Conservation (phyloP, 2,888 invertebrate species). For the Asteroscopus sphinx region DNA sequence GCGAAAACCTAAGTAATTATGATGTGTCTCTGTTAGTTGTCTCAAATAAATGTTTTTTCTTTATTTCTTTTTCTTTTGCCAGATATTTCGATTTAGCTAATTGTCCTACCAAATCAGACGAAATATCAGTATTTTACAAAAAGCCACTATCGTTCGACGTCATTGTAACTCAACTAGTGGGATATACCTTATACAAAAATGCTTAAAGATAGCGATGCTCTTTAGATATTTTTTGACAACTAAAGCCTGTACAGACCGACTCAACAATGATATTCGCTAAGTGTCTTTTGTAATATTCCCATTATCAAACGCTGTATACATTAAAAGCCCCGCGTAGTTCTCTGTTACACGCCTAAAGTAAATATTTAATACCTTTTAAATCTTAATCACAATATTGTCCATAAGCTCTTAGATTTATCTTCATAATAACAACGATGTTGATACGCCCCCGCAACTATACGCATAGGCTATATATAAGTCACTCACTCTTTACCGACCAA, state of each 20-base stretch:
- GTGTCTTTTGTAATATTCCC: too few species aligned
- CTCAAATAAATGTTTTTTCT: too few species aligned
- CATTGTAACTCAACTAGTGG: too few species aligned
- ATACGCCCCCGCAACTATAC: conserved; percentile 44
- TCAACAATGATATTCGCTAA: too few species aligned
- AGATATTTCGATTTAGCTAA: background rate
- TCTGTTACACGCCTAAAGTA: background rate
- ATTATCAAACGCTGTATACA: background rate
- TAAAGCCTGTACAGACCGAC: too few species aligned
- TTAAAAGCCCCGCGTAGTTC: background rate
- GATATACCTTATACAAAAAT: too few species aligned
- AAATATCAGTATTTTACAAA: background rate
- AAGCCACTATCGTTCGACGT: too few species aligned
- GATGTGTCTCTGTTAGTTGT: too few species aligned
- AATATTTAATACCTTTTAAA: conserved; percentile 8
- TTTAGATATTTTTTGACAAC: too few species aligned
- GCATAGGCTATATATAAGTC: conserved; percentile 47
- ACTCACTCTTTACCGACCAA: conserved; percentile 46
- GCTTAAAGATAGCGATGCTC: too few species aligned
- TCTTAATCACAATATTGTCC: conserved; percentile 15
- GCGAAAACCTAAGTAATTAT: too few species aligned
- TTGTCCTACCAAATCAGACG: background rate
- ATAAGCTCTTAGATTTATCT: conserved; percentile 40
- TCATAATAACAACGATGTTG: conserved; percentile 30
- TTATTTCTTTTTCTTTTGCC: too few species aligned